Percentiles rank a stretch among this genome's conserved stretches.
phyloP scores from a whole-genome alignment of 2,797 vertebrate species.

The Lacerta agilis region DNA sequence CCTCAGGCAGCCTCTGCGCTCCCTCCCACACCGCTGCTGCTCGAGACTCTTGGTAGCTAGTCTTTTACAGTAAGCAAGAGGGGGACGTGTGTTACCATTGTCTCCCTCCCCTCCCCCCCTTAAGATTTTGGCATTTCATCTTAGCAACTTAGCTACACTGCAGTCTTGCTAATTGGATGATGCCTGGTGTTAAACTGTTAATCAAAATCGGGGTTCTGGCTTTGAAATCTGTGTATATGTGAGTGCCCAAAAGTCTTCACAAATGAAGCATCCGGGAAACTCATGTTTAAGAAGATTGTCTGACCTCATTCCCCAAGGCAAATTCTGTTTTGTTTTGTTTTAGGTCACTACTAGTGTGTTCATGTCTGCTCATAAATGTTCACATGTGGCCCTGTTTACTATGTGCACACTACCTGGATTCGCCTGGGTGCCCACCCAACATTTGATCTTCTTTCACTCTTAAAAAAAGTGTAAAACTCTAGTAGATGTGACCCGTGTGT shows the following conservation, averaged over 20 bases:
- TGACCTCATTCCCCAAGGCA: neutral
- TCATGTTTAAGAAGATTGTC: neutral
- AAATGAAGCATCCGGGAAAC: too few species aligned
- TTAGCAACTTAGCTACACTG: neutral
- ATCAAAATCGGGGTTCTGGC: conserved; percentile 21
- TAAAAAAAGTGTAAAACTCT: neutral
- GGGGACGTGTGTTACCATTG: neutral
- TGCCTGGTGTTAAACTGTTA: conserved; percentile 21
- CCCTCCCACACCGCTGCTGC: neutral
- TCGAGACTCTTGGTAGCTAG: conserved; percentile 5
- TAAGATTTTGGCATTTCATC: conserved; percentile 39
- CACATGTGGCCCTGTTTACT: neutral
- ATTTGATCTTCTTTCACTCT: neutral
- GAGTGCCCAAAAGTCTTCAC: neutral
- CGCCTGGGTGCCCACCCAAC: neutral
- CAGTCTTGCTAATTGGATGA: conserved; percentile 38
- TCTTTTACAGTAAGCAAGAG: neutral
- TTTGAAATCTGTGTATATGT: conserved; percentile 4
- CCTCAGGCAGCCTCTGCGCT: neutral
- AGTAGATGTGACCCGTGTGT: neutral
- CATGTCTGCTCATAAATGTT: neutral
- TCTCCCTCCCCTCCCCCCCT: neutral
- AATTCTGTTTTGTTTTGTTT: neutral
- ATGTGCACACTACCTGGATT: neutral
- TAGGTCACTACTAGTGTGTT: neutral